phyloP scores from a whole-genome alignment of 1,140 invertebrate species.

The Ylistrum balloti region DNA sequence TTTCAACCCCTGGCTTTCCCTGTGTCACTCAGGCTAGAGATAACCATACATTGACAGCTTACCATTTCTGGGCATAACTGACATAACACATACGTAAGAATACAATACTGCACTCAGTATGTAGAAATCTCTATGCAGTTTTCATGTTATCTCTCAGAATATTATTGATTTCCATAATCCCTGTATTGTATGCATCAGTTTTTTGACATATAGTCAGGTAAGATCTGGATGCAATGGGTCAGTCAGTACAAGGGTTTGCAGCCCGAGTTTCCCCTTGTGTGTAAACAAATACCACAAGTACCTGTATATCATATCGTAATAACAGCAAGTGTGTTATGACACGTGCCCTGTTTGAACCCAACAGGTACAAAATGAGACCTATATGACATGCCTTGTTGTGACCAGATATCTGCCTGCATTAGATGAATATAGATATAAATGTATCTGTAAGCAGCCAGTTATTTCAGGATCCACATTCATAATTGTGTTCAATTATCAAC shows the following conservation, averaged over 20 bases:
- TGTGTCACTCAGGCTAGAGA: background rate
- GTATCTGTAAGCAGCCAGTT: background rate
- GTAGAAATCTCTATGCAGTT: background rate
- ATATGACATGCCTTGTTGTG: background rate
- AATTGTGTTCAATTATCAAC: background rate
- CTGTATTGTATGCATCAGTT: background rate
- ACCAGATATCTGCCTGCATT: background rate
- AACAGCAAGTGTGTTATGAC: background rate
- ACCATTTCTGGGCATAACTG: background rate
- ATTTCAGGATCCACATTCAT: background rate
- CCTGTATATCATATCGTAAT: background rate
- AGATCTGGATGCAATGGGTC: background rate
- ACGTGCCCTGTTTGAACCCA: background rate
- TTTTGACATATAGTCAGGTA: background rate
- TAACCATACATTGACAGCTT: background rate
- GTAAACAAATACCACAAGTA: background rate
- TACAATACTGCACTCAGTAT: background rate
- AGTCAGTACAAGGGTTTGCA: background rate
- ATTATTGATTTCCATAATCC: background rate
- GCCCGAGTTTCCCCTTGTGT: background rate
- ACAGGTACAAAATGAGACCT: slow-evolving; percentile 14
- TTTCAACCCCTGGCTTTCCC: background rate
- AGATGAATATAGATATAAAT: background rate
- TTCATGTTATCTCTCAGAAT: background rate
- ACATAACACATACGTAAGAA: background rate